Evolutionary conservation across 37 sponge, comb jelly and placozoan genomes (phyloP).

Genomic region (Haliclona indistincta): DNA sequence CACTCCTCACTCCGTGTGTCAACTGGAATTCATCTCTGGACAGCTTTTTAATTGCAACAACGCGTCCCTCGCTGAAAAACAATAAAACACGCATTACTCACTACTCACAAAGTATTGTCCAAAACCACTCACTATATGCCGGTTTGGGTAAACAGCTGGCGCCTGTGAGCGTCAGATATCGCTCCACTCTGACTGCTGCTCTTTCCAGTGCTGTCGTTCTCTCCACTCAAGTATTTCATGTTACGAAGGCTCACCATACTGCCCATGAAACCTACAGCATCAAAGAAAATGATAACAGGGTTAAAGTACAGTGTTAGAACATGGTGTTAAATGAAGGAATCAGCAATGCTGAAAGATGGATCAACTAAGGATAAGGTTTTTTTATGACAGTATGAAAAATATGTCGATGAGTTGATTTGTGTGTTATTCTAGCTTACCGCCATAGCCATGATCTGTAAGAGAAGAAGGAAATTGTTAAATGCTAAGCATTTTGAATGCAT

Average conservation of each 20-base stretch:
- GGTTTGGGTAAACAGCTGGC: conserved; percentile 67
- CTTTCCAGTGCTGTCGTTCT: background rate
- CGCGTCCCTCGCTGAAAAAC: conserved; percentile 68
- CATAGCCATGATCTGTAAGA: conserved; percentile 19
- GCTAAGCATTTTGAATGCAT: background rate
- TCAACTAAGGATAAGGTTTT: no score
- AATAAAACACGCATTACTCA: background rate
- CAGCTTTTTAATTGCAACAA: conserved; percentile 84
- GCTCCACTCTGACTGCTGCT: background rate
- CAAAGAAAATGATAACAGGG: no score
- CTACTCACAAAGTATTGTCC: background rate
- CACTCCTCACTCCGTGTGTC: conserved; percentile 53
- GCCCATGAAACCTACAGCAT: conserved; percentile 53
- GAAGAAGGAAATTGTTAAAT: background rate
- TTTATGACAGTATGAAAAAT: no score
- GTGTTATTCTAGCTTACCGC: background rate
- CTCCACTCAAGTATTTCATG: conserved; percentile 6
- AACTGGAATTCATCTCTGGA: conserved; percentile 33
- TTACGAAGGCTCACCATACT: conserved; percentile 54
- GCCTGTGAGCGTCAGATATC: no score
- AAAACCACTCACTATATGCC: conserved; percentile 61
- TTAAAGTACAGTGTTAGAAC: no score
- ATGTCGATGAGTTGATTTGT: no score
- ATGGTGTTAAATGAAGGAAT: no score
- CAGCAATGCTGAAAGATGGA: no score